These are phyloP conservation scores for Abrostola tripartita DNA, from an alignment of 2,888 invertebrate species.

Conservation along the genomic window DNA sequence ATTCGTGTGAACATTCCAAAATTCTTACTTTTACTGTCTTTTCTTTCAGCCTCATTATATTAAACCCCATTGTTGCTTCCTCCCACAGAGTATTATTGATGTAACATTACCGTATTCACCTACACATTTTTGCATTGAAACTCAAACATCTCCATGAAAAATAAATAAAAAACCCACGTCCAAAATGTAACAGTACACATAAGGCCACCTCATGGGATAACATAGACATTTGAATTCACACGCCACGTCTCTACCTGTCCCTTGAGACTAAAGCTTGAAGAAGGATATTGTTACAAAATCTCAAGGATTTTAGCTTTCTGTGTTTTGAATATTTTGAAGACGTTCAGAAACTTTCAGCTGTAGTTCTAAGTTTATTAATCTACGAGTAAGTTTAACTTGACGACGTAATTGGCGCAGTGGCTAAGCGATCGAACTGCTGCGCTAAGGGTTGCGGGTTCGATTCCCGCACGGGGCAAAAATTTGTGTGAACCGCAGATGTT, in stretches of 20 bases:
- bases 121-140: not conserved
- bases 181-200: conserved; percentile 34
- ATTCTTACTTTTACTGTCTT: no score
- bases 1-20: no score
- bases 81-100: no score
- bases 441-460: no score
- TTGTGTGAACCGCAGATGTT: no score
- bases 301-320: conserved; percentile 18
- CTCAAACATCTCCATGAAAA: conserved; percentile 8
- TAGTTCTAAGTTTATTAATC: not conserved
- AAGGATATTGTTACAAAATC: conserved; percentile 48
- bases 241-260: conserved; percentile 35
- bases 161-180: conserved; percentile 16
- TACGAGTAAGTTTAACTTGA: no score
- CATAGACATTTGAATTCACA: conserved; percentile 50
- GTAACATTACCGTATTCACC: not conserved
- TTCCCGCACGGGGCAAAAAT: no score
- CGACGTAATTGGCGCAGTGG: no score
- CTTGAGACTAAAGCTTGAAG: conserved; percentile 40
- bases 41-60: no score
- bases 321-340: conserved; percentile 40
- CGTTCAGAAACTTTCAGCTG: conserved; percentile 3
- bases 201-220: conserved; percentile 31
- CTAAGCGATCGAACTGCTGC: no score
- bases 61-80: no score